A percentile compares a stretch with the other conserved stretches of the same genome.
Conservation (phyloP, 2,797 vertebrate genomes). For the Xenopus petersii region DNA sequence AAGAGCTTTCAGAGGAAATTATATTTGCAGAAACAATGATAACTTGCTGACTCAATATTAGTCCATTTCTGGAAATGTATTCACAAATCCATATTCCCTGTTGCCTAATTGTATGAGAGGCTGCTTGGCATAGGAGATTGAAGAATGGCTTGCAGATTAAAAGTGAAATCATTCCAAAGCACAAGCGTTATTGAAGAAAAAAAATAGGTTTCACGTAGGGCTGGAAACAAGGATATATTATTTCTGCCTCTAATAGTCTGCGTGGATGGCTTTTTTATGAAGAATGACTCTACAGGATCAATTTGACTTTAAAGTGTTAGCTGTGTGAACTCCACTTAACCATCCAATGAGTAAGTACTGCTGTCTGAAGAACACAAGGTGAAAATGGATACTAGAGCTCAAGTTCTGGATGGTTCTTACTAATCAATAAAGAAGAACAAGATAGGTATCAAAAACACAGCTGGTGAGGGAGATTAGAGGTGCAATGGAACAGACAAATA, state of each 20-base stretch:
- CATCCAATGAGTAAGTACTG: conserved; percentile 25
- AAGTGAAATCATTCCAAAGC: neutral
- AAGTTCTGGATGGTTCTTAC: conserved; percentile 2
- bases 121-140: neutral
- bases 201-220: conserved; percentile 22
- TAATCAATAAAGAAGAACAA: conserved; percentile 24
- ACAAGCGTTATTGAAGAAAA: conserved; percentile 20
- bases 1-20: no score
- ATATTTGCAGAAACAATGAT: no score
- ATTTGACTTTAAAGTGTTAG: neutral
- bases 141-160: conserved; percentile 3
- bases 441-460: conserved; percentile 24
- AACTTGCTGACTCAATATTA: no score
- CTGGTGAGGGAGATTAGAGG: neutral
- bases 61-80: no score
- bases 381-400: conserved; percentile 7
- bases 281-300: conserved; percentile 9
- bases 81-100: neutral
- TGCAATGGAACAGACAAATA: neutral
- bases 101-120: neutral
- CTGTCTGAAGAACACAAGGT: neutral
- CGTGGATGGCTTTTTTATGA: neutral
- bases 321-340: conserved; percentile 13
- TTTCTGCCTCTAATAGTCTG: conserved; percentile 1
- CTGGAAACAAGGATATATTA: conserved; percentile 9